Evolutionary conservation across 2,113 vertebrate species (phyloP).

Genomic region (Elaphurus davidianus): DNA sequence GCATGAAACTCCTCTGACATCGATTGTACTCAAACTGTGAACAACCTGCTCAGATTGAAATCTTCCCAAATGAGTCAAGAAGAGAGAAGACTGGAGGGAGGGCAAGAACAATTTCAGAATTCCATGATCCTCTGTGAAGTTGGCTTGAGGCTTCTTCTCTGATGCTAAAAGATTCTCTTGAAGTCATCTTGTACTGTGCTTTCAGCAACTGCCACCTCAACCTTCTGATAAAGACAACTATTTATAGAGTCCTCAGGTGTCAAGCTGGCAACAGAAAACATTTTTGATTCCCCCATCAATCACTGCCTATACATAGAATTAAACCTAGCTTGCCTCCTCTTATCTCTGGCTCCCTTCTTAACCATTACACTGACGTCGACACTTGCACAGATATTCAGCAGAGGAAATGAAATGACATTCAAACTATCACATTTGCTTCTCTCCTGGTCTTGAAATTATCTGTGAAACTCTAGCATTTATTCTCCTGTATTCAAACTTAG

Average conservation of each 20-base stretch:
- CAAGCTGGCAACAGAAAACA: background rate
- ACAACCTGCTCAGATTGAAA: background rate
- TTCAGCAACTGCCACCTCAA: constrained; percentile 16
- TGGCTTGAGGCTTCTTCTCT: background rate
- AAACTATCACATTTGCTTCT: background rate
- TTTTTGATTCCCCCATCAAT: constrained; percentile 21
- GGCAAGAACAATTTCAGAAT: background rate
- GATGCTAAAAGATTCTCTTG: background rate
- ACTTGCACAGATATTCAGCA: background rate
- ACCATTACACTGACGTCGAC: background rate
- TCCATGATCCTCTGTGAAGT: background rate
- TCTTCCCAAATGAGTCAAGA: background rate
- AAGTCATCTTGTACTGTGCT: background rate
- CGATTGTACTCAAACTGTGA: background rate
- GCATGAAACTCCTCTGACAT: background rate
- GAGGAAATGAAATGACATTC: constrained; percentile 8
- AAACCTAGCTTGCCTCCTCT: background rate
- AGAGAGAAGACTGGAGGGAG: background rate
- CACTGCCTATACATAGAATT: background rate
- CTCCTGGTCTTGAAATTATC: background rate
- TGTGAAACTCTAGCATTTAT: background rate
- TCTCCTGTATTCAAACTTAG: background rate
- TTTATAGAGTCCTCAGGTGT: background rate
- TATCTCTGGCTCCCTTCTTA: background rate
- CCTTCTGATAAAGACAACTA: constrained; percentile 1